Evolutionary conservation across 2,113 vertebrate species (phyloP).

Genomic region (Apeltes quadracus): DNA sequence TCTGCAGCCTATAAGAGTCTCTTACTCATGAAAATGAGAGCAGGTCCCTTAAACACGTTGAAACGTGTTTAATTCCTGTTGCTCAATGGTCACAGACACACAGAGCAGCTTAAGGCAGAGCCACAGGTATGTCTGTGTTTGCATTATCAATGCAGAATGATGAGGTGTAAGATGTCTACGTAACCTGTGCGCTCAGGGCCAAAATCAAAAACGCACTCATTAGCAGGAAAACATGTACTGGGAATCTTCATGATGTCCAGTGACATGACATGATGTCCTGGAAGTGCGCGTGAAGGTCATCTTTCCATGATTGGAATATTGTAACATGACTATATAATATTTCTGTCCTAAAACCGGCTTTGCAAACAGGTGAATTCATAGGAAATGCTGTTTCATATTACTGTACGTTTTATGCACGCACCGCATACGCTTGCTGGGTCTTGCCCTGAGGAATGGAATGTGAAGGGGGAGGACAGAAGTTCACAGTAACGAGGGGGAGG

Average conservation of each 20-base stretch:
- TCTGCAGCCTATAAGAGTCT: not conserved
- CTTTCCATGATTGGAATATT: not conserved
- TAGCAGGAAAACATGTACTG: not conserved
- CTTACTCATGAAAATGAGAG: not conserved
- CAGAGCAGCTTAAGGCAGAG: conserved; percentile 14
- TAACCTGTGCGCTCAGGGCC: not conserved
- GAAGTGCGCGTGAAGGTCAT: not conserved
- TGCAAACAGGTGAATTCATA: not conserved
- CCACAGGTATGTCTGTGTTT: conserved; percentile 68
- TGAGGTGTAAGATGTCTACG: conserved; percentile 6
- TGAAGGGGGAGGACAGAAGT: conserved; percentile 4
- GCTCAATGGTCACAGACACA: conserved; percentile 25
- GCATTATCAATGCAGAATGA: conserved; percentile 8
- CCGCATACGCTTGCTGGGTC: conserved; percentile 40
- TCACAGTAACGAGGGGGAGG: not conserved
- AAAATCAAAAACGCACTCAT: not conserved
- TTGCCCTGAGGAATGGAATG: conserved; percentile 44
- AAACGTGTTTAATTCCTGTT: conserved; percentile 28
- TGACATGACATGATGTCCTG: too few species aligned
- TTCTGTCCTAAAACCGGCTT: not conserved
- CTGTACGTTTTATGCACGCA: not conserved
- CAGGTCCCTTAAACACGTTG: conserved; percentile 41
- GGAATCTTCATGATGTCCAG: not conserved
- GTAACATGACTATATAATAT: not conserved
- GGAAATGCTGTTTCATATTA: not conserved